Conservation (phyloP, 2,113 vertebrate species). For the Phalacrocorax aristotelis region DNA sequence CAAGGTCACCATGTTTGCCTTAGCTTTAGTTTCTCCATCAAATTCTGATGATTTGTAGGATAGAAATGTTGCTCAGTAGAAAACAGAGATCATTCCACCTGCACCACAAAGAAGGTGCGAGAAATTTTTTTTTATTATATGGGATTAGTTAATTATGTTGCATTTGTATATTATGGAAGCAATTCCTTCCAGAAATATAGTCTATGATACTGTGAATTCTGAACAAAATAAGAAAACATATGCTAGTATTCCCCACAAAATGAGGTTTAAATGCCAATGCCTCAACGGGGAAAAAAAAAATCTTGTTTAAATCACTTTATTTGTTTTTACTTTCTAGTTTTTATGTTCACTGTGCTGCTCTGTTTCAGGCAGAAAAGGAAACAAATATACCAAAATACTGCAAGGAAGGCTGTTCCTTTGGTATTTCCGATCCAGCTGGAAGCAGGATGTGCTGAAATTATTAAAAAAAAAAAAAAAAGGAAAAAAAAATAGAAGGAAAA, state of each 20-base stretch:
- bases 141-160: not conserved
- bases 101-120: not conserved
- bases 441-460: slow-evolving; percentile 29
- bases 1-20: not conserved
- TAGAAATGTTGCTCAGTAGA: not conserved
- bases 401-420: not conserved
- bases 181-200: not conserved
- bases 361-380: slow-evolving; percentile 21
- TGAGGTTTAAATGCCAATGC: not conserved
- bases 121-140: not conserved
- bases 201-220: not conserved
- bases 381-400: slow-evolving; percentile 28
- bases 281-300: not conserved
- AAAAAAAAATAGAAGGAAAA: not conserved
- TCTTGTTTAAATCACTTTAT: not conserved
- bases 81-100: not conserved
- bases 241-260: not conserved
- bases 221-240: not conserved
- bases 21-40: not conserved
- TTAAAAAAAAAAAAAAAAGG: not conserved
- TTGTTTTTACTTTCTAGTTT: slow-evolving; percentile 5
- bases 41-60: not conserved
- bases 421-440: slow-evolving; percentile 58
- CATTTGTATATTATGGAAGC: not conserved
- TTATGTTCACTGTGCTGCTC: not conserved